Conservation (phyloP, 2,113 vertebrate species). For the Spea bombifrons region DNA sequence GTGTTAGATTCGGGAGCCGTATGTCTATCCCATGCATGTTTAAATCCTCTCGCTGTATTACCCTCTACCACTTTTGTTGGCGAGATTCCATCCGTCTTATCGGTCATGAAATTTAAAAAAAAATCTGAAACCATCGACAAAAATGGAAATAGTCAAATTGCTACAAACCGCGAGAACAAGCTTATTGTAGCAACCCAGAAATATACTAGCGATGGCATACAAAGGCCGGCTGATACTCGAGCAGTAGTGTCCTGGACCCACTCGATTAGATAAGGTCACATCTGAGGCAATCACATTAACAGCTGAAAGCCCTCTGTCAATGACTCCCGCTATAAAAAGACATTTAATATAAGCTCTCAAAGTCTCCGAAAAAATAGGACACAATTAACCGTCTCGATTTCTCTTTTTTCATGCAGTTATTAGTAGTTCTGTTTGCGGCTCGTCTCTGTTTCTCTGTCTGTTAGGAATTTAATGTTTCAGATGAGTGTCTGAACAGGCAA, state of each 20-base stretch:
- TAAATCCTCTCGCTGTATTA: no score
- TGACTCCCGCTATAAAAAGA: neutral
- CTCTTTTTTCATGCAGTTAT: slow-evolving; percentile 67
- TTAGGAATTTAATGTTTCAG: slow-evolving; percentile 66
- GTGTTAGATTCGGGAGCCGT: no score
- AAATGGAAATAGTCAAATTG: neutral
- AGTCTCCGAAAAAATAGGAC: slow-evolving; percentile 52
- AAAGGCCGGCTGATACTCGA: neutral
- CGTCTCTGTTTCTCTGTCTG: slow-evolving; percentile 57
- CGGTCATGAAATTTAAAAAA: no score
- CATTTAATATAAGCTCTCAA: neutral
- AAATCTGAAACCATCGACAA: neutral
- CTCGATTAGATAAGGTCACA: neutral
- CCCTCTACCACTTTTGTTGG: no score
- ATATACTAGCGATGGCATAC: neutral
- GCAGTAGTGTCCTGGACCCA: neutral
- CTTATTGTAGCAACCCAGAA: neutral
- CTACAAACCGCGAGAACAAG: neutral
- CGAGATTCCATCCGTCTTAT: no score
- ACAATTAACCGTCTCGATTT: slow-evolving; percentile 68
- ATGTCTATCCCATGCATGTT: no score
- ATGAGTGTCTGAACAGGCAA: slow-evolving; percentile 67
- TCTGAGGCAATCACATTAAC: neutral
- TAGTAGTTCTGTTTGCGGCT: slow-evolving; percentile 60
- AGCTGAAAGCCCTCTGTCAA: neutral